These are phyloP conservation scores for Melipona quadrifasciata DNA, from an alignment of 1,140 invertebrate genomes.

Conservation along the genomic window DNA sequence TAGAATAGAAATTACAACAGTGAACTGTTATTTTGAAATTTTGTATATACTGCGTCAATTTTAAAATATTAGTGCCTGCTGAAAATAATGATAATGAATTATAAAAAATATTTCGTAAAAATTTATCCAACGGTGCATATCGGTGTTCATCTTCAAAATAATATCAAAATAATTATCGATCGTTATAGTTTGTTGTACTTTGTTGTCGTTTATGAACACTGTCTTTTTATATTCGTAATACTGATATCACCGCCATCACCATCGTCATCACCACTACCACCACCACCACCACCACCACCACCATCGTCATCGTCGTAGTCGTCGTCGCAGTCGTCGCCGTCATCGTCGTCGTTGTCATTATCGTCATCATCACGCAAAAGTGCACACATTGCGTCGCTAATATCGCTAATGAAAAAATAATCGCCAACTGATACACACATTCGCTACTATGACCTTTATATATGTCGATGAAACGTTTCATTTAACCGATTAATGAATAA, in stretches of 20 bases:
- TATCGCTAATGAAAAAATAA: background rate
- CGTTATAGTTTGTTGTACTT: background rate
- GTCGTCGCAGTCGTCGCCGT: too few species aligned
- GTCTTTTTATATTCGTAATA: constrained; percentile 11
- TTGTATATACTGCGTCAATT: background rate
- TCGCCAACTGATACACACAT: background rate
- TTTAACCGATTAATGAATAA: background rate
- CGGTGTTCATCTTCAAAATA: background rate
- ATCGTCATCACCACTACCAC: too few species aligned
- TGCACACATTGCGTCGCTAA: background rate
- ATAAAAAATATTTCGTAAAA: background rate
- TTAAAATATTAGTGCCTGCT: background rate
- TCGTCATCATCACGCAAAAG: background rate
- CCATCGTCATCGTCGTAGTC: too few species aligned
- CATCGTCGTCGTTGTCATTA: too few species aligned
- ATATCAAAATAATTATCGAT: constrained; percentile 13
- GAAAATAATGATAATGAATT: background rate
- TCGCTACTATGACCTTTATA: background rate
- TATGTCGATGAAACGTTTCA: background rate
- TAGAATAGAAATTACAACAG: background rate
- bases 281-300: too few species aligned
- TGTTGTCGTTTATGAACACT: constrained; percentile 12
- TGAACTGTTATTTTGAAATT: background rate
- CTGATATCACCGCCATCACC: background rate
- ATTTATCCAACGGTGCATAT: background rate